A percentile compares a stretch with the other conserved stretches of the same genome.
Conservation (phyloP, 2,797 vertebrate species). For the Allobates femoralis region DNA sequence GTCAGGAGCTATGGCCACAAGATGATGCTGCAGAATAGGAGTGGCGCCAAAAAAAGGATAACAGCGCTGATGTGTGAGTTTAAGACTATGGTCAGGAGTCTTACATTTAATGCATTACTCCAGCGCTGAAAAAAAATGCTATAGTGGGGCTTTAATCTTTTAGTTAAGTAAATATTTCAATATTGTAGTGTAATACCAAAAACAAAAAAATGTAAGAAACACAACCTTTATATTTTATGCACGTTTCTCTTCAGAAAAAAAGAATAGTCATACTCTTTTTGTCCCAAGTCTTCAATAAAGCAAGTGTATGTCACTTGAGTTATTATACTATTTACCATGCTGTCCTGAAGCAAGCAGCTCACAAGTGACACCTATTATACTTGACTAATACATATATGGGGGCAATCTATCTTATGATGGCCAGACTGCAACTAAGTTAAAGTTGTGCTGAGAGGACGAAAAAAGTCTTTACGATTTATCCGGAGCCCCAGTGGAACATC, state of each 20-base stretch:
- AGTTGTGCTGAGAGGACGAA: slow-evolving; percentile 46
- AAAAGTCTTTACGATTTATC: slow-evolving; percentile 46
- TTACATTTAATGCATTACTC: too few relatives aligned
- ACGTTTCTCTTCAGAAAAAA: not conserved
- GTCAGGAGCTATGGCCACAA: too few relatives aligned
- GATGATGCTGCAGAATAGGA: too few relatives aligned
- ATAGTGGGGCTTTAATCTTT: too few relatives aligned
- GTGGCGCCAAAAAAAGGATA: too few relatives aligned
- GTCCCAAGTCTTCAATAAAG: slow-evolving; percentile 20
- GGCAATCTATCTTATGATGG: slow-evolving; percentile 52
- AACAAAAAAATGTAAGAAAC: not conserved
- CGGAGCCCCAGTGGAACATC: slow-evolving; percentile 22
- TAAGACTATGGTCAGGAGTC: too few relatives aligned
- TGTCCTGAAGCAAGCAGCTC: slow-evolving; percentile 54
- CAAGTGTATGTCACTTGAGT: slow-evolving; percentile 46
- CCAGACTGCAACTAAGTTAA: slow-evolving; percentile 38
- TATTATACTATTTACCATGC: slow-evolving; percentile 56
- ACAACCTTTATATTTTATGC: slow-evolving; percentile 14
- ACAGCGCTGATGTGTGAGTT: too few relatives aligned
- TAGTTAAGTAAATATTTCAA: too few relatives aligned
- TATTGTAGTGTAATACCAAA: not conserved
- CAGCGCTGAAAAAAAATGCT: too few relatives aligned
- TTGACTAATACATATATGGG: slow-evolving; percentile 55
- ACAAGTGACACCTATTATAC: slow-evolving; percentile 58
- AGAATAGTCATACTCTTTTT: slow-evolving; percentile 20